These are phyloP conservation scores for Reticulitermes speratus DNA, from an alignment of 1,140 invertebrate genomes.

Conservation along the genomic window DNA sequence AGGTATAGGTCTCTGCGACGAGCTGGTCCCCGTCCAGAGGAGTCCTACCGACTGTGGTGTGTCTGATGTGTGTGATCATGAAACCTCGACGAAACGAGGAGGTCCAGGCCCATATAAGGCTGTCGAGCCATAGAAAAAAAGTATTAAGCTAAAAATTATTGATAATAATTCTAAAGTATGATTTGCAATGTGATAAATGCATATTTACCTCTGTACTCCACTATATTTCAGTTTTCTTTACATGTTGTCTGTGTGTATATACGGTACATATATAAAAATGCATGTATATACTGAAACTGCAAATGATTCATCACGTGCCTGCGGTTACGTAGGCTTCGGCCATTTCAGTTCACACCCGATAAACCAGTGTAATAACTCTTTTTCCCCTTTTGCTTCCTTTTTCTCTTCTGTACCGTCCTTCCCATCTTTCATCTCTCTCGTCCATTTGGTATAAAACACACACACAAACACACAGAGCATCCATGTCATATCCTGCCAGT, in stretches of 20 bases:
- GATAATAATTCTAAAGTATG: no score
- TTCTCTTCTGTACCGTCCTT: not conserved
- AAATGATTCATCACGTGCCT: not conserved
- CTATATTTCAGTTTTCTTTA: not conserved
- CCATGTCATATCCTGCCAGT: conserved; percentile 11
- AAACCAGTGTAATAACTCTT: not conserved
- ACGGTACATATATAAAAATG: not conserved
- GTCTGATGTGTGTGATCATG: no score
- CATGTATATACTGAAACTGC: not conserved
- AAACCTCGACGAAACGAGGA: no score
- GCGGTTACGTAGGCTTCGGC: not conserved
- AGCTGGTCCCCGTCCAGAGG: no score
- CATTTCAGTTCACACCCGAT: conserved; percentile 5
- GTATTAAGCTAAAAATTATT: no score
- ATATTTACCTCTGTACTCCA: not conserved
- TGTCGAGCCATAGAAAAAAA: no score
- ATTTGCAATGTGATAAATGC: no score
- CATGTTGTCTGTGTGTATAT: not conserved
- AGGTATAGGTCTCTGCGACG: no score
- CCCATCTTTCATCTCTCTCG: not conserved
- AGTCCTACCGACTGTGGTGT: no score
- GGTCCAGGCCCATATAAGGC: no score
- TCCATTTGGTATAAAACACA: not conserved
- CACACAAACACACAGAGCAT: not conserved
- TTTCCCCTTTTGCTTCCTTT: not conserved